Evolutionary conservation across 53 echinoderm and acorn worm species (phyloP).

Genomic region (Echinarachnius parma): DNA sequence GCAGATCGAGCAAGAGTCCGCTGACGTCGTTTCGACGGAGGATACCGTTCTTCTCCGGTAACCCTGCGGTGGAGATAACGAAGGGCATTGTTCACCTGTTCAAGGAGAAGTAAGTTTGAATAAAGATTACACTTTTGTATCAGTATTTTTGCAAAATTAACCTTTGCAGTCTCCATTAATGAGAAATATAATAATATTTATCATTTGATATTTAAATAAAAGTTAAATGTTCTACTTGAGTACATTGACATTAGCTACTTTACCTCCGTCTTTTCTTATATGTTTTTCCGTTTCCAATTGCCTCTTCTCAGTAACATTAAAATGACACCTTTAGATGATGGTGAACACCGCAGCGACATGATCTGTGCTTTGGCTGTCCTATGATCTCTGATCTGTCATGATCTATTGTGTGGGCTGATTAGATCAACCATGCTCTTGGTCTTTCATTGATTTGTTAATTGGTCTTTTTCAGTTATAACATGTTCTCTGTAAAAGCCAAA

Average conservation of each 20-base stretch:
- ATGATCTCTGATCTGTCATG: constrained; percentile 84
- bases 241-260: too few relatives aligned
- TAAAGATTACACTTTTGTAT: background rate
- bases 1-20: constrained; percentile 51
- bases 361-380: constrained; percentile 93
- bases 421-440: too few relatives aligned
- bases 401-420: too few relatives aligned
- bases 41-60: constrained; percentile 83
- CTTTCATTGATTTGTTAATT: too few relatives aligned
- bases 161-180: too few relatives aligned
- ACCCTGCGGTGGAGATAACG: constrained; percentile 88
- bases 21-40: constrained; percentile 46
- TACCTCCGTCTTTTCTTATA: background rate
- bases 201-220: too few relatives aligned
- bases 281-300: background rate
- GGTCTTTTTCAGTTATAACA: too few relatives aligned
- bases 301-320: constrained; percentile 28
- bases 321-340: constrained; percentile 67
- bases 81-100: constrained; percentile 96
- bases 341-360: constrained; percentile 83
- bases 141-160: too few relatives aligned
- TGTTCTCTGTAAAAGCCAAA: too few relatives aligned
- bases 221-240: too few relatives aligned
- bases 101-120: constrained; percentile 87
- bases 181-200: too few relatives aligned